phyloP scores from a whole-genome alignment of 2,888 invertebrate species.

The Calameuta idolon region DNA sequence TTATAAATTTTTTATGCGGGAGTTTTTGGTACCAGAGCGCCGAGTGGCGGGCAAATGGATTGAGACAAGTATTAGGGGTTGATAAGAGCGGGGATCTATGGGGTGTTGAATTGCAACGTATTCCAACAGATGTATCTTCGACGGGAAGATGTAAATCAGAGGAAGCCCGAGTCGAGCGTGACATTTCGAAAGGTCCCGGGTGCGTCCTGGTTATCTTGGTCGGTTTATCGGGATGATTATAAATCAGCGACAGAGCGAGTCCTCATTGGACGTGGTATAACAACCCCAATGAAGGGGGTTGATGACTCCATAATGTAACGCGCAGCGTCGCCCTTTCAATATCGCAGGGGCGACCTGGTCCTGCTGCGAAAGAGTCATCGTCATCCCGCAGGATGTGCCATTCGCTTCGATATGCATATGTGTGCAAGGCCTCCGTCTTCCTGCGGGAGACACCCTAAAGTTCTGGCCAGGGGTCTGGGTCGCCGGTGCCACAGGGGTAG shows the following conservation, averaged over 20 bases:
- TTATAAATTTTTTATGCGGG: neutral
- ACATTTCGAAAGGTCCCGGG: neutral
- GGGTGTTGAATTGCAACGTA: neutral
- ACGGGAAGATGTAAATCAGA: conserved; percentile 24
- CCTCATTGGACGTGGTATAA: conserved; percentile 41
- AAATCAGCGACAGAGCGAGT: conserved; percentile 52
- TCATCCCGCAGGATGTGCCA: conserved; percentile 8
- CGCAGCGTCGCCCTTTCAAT: conserved; percentile 45
- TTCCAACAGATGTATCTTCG: conserved; percentile 26
- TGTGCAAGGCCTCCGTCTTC: neutral
- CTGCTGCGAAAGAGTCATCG: neutral
- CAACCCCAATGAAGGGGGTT: conserved; percentile 52
- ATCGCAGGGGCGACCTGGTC: conserved; percentile 15
- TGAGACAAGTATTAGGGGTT: neutral
- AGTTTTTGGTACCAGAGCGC: neutral
- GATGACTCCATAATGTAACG: conserved; percentile 57
- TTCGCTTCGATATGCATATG: neutral
- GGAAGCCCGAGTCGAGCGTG: conserved; percentile 3
- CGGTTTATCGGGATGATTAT: conserved; percentile 59
- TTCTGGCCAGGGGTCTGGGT: neutral
- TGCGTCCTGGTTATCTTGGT: conserved; percentile 45
- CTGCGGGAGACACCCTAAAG: neutral
- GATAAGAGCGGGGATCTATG: neutral
- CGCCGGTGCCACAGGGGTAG: neutral
- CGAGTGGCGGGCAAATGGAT: neutral